Evolutionary conservation across 1,140 invertebrate species (phyloP).

Genomic region (Drosophila virilis): DNA sequence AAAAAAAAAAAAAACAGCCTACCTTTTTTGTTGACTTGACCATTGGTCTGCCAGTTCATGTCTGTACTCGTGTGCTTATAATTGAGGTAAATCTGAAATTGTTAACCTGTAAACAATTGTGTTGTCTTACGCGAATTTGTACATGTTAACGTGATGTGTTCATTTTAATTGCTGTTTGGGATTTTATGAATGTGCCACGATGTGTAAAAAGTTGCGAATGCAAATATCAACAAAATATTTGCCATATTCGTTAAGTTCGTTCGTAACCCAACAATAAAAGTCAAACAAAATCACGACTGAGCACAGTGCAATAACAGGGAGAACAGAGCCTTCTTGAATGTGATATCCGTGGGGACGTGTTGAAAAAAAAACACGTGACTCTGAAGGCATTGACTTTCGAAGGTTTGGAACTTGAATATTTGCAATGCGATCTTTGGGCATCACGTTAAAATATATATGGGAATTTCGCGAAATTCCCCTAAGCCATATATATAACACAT

Average conservation of each 20-base stretch:
- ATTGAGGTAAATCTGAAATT: slow-evolving; percentile 15
- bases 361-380: too few species aligned
- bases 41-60: not conserved
- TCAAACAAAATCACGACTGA: not conserved
- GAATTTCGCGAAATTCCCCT: too few species aligned
- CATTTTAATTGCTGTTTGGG: not conserved
- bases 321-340: not conserved
- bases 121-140: slow-evolving; percentile 1
- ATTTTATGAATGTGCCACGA: slow-evolving; percentile 1
- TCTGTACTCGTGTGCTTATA: not conserved
- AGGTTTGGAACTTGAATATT: not conserved
- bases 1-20: slow-evolving; percentile 1
- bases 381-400: not conserved
- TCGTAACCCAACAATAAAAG: too few species aligned
- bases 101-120: slow-evolving; percentile 14
- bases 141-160: not conserved
- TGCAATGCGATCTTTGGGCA: too few species aligned
- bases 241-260: not conserved
- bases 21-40: slow-evolving; percentile 28
- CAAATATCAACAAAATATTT: not conserved
- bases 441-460: too few species aligned
- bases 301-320: not conserved
- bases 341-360: not conserved
- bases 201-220: not conserved
- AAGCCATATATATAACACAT: too few species aligned